Evolutionary conservation across 2,113 vertebrate species (phyloP), one percentile per base, ranked within the genome.

Genomic region (Pithys albifrons): DNA sequence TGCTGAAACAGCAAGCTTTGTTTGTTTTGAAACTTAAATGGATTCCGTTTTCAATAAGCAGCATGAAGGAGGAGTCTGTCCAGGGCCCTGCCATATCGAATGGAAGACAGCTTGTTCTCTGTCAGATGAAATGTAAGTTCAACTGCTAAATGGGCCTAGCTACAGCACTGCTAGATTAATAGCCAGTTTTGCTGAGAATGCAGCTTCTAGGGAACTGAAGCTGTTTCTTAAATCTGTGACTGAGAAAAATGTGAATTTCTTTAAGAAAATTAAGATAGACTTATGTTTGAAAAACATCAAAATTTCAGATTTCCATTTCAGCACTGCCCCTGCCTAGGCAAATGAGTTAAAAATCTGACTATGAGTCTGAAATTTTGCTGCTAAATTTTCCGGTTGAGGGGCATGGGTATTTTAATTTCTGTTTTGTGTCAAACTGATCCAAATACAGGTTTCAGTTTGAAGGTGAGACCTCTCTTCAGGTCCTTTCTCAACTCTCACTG

Each of bases 81-180:
- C 89, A 66, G 58, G 54, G n/a, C 58, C 33, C 33, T 95, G 51
- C 64, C 37, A 22, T 51, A 58, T 77, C 31, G 48, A 45, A 27
- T 92, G 46, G 59, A 89, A 91, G 71, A 52, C 73, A 46, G 37
- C 37, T 0, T 66, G 43, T 88, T 91, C 72, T 88, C 51, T 94
- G 41, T 80, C 81, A 54, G 58, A 76, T 85, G 54, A 94, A 89
- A 85, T 91, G 61, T 89, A 88, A 62, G 62, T 94, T 81, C 7
- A 2, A 65, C 41, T 79, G 66, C 62, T 83, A 35, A 52, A 67
- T 64, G 2, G 19, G 46, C 39, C 71, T 66, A 10, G 33, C 45
- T 46, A 73, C 57, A 58, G 22, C 37, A 45, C 43, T 85, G 74
- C 54, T 88, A 73, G 41, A 57, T 79, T 79, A 79, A 79, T 85